Evolutionary conservation across 2,888 invertebrate genomes (phyloP).

Genomic region (Liopterus haemorrhoidalis): DNA sequence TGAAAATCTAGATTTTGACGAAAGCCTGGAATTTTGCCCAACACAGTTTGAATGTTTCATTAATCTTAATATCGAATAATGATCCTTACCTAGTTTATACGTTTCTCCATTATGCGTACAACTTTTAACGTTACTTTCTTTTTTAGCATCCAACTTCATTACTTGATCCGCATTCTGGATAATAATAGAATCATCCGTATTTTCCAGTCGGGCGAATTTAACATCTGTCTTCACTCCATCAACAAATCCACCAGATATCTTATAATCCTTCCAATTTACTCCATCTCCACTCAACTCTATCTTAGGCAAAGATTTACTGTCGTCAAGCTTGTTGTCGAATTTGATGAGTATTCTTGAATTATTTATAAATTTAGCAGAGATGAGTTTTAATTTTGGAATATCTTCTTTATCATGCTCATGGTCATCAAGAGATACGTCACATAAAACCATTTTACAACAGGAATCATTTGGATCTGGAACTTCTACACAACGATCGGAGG

Average conservation of each 20-base stretch:
- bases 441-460: constrained; percentile 79
- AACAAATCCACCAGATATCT: constrained; percentile 39
- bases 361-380: constrained; percentile 43
- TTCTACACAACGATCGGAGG: constrained; percentile 70
- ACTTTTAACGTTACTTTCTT: constrained; percentile 24
- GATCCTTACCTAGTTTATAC: constrained; percentile 31
- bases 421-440: constrained; percentile 75
- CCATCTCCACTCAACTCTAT: constrained; percentile 46
- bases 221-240: constrained; percentile 33
- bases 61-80: not conserved
- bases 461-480: constrained; percentile 75
- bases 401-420: constrained; percentile 53
- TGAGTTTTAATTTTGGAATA: constrained; percentile 35
- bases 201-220: constrained; percentile 41
- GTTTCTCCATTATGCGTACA: constrained; percentile 41
- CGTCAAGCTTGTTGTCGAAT: constrained; percentile 41
- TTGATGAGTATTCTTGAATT: constrained; percentile 43
- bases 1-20: no score
- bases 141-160: constrained; percentile 18
- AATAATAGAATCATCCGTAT: constrained; percentile 39
- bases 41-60: no score
- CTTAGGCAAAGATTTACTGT: constrained; percentile 38
- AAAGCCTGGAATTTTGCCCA: no score
- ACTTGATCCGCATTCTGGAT: constrained; percentile 29
- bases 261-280: constrained; percentile 45